Evolutionary conservation across 2,888 invertebrate genomes (phyloP).

Genomic region (Mycalesis mineus): DNA sequence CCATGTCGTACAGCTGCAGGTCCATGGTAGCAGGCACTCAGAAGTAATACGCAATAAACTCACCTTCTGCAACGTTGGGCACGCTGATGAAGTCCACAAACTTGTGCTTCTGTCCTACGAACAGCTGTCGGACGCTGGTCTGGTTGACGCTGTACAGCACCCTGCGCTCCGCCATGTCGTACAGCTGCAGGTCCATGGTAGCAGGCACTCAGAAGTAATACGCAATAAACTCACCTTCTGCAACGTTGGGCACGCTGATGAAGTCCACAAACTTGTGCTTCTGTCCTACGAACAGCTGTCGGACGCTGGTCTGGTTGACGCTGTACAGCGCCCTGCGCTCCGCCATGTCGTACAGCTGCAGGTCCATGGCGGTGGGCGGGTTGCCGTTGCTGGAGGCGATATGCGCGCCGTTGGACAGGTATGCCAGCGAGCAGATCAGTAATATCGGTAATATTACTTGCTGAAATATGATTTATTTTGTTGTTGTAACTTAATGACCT

Average conservation of each 20-base stretch:
- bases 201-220: neutral
- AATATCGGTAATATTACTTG: slow-evolving; percentile 49
- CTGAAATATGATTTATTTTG: slow-evolving; percentile 34
- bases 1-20: slow-evolving; percentile 36
- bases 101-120: slow-evolving; percentile 27
- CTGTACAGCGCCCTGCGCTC: slow-evolving; percentile 38
- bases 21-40: slow-evolving; percentile 27
- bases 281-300: slow-evolving; percentile 22
- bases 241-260: slow-evolving; percentile 30
- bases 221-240: slow-evolving; percentile 33
- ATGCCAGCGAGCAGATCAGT: slow-evolving; percentile 35
- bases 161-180: slow-evolving; percentile 29
- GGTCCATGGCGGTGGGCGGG: slow-evolving; percentile 28
- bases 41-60: slow-evolving; percentile 15
- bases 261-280: slow-evolving; percentile 35
- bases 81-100: slow-evolving; percentile 33
- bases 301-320: slow-evolving; percentile 13
- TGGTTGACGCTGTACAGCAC: slow-evolving; percentile 35
- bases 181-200: slow-evolving; percentile 40
- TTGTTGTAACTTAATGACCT: too few relatives aligned
- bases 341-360: slow-evolving; percentile 36
- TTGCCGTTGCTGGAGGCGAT: neutral
- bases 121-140: slow-evolving; percentile 9
- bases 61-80: slow-evolving; percentile 38
- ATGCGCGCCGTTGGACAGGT: slow-evolving; percentile 28